These are phyloP conservation scores for Samia ricini DNA, from an alignment of 1,140 invertebrate genomes.

Conservation along the genomic window DNA sequence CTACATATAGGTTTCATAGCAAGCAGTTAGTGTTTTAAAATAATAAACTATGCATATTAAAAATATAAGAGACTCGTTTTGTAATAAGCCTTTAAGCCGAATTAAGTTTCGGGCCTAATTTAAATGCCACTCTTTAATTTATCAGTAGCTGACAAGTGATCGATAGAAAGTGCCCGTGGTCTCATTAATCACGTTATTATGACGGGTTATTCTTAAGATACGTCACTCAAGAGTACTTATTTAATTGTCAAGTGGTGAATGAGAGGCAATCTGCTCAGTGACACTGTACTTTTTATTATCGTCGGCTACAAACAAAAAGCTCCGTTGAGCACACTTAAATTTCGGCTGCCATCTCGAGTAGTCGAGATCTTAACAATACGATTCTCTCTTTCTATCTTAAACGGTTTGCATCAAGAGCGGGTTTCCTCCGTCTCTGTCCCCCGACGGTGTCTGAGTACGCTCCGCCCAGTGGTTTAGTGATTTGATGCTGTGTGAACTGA, in stretches of 20 bases:
- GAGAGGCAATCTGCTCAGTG: constrained; percentile 73
- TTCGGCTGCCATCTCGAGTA: constrained; percentile 55
- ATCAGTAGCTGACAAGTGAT: constrained; percentile 69
- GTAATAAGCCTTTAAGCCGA: constrained; percentile 24
- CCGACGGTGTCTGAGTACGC: constrained; percentile 69
- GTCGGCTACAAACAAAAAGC: constrained; percentile 67
- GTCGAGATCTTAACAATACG: constrained; percentile 50
- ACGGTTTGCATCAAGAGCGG: constrained; percentile 26
- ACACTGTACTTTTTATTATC: constrained; percentile 72
- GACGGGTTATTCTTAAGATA: constrained; percentile 56
- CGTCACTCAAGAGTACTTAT: constrained; percentile 68
- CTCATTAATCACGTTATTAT: constrained; percentile 69
- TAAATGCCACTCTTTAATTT: constrained; percentile 52
- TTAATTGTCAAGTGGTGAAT: constrained; percentile 74
- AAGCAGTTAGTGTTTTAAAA: neutral
- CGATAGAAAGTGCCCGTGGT: constrained; percentile 54
- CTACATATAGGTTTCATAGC: neutral
- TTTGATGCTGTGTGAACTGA: constrained; percentile 78
- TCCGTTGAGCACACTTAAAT: constrained; percentile 60
- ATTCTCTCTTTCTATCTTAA: constrained; percentile 49
- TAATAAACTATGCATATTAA: neutral
- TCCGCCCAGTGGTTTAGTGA: constrained; percentile 77
- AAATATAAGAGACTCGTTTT: constrained; percentile 2
- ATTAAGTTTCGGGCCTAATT: constrained; percentile 31
- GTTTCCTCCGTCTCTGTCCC: constrained; percentile 59